Percentiles rank a stretch among this genome's conserved stretches.
Evolutionary conservation across 2,113 vertebrate species (phyloP).

Genomic region (Halcyon senegalensis): DNA sequence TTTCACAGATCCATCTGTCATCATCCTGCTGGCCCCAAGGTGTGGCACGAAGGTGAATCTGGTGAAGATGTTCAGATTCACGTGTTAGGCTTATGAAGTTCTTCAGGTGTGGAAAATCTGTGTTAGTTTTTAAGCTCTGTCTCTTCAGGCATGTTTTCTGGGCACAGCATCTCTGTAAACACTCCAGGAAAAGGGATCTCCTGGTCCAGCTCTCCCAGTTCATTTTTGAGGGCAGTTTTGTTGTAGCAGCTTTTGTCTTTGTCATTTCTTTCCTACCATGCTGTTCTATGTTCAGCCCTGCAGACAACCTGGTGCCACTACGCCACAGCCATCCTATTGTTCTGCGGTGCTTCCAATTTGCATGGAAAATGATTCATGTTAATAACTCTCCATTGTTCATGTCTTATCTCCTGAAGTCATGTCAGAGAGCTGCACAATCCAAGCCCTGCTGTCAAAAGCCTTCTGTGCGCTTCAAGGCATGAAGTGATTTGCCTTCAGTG

Average conservation of each 20-base stretch:
- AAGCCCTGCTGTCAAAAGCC: not conserved
- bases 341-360: constrained; percentile 12
- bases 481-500: not conserved
- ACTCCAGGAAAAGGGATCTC: not conserved
- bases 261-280: not conserved
- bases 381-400: constrained; percentile 43
- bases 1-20: not conserved
- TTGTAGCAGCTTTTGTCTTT: not conserved
- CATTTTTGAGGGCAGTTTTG: not conserved
- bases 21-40: not conserved
- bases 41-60: not conserved
- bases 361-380: constrained; percentile 41
- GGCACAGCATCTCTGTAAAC: not conserved
- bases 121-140: not conserved
- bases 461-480: not conserved
- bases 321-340: not conserved
- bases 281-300: not conserved
- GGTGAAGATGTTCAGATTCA: not conserved
- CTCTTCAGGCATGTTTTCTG: not conserved
- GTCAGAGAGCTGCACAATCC: not conserved
- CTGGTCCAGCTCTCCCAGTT: not conserved
- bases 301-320: constrained; percentile 1
- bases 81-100: not conserved
- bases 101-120: not conserved
- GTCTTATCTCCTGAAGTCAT: constrained; percentile 39